phyloP scores from a whole-genome alignment of 2,797 vertebrate genomes.

The Alosa sapidissima region DNA sequence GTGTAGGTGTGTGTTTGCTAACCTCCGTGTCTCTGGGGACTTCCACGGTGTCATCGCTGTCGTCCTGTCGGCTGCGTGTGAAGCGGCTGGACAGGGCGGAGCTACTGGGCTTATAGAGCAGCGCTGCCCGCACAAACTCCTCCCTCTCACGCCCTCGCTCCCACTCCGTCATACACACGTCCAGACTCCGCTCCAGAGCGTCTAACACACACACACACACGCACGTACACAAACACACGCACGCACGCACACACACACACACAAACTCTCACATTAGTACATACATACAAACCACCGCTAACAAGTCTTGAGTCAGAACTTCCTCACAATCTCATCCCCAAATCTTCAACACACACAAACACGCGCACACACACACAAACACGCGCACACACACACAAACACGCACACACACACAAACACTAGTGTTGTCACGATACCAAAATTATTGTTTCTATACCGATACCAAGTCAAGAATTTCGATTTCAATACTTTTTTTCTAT shows the following conservation, averaged over 20 bases:
- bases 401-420: background rate
- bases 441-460: no score
- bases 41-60: constrained; percentile 83
- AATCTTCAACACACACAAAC: background rate
- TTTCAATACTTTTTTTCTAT: no score
- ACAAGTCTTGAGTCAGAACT: no score
- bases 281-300: no score
- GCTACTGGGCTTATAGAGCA: constrained; percentile 79
- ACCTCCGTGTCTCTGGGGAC: constrained; percentile 86
- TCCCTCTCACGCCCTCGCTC: constrained; percentile 86
- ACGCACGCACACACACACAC: background rate
- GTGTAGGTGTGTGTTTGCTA: background rate
- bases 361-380: background rate
- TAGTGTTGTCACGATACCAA: no score
- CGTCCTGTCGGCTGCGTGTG: constrained; percentile 74
- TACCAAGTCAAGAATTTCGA: no score
- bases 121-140: constrained; percentile 85
- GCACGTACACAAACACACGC: constrained; percentile 21
- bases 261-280: background rate
- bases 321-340: no score
- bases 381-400: background rate
- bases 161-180: constrained; percentile 86
- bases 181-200: constrained; percentile 76
- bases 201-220: constrained; percentile 56
- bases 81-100: constrained; percentile 84